Base-by-base conservation (phyloP, 2,888 invertebrate genomes). In the Ferdinandea cuprea region DNA sequence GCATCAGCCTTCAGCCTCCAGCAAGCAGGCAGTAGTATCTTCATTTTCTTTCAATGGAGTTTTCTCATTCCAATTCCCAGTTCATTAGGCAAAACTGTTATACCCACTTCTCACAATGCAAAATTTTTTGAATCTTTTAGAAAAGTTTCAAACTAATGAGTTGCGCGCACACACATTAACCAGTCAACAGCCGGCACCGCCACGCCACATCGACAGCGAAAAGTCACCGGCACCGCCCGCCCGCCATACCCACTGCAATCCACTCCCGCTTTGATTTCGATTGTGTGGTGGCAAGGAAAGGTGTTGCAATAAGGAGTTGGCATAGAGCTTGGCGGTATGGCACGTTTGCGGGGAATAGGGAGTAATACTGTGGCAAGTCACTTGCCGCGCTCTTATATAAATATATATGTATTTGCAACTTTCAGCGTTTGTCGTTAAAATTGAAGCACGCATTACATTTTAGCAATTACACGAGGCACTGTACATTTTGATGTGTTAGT, bases 401-500 rank as follows among this genome's bases (percentile, higher is more conserved):
- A n/a, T n/a, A n/a, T 48, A 50, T 28, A 15, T 6, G 7, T 25
- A 17, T 5, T 15, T 3, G 19, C 25, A n/a, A 19, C 19, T 7
- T 19, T 56, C 40, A 52, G 44, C 46, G 17, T 32, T 44, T 17
- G 42, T 74, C 68, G 17, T 56, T 56, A 30, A 56, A 46, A 46
- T 77, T 77, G 61, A 72, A 63, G 66, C 77, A 77, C 71, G 77
- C 81, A 81, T 81, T 81, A 76, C 77, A 65, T 35, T 37, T 59
- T 19, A 65, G 59, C 69, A 81, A 76, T 76, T 71, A 81, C 80
- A 71, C 46, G 63, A 65, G 52, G 58, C 58, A 58, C 66, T 32
- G 63, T 76, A 37, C 54, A 56, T 56, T 71, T 77, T 81, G 71
- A 76, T 81, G 81, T 81, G 71, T 81, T 77, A 54, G 77, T 77